Base-by-base conservation (phyloP, 2,797 vertebrate genomes). In the Pseudocheirus occidentalis region DNA sequence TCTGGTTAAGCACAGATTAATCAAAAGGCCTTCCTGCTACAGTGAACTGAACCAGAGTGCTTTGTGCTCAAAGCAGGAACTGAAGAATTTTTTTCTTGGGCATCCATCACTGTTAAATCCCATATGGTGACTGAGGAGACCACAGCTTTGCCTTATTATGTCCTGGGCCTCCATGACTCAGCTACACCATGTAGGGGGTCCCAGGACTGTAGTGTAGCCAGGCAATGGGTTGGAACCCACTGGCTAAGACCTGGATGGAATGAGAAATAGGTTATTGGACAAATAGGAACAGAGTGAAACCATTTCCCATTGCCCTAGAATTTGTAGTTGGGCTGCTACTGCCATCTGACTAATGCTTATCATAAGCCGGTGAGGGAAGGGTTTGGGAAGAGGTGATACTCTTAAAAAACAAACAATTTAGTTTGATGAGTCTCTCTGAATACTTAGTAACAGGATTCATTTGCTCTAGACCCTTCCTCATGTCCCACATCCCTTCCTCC, bases 1-100 rank as follows among this genome's bases (percentile, higher is more conserved):
- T 95, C 58, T 92, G 53, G 13, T 55, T 93, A 81, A 94, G 46
- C 1, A 96, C 7, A 34, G 56, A 11, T 94, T 93, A 94, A 95
- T 98, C 55, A 93, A 54, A 62, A 73, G 10, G 40, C 29, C 92
- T 53, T 66, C 10, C 50, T 93, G 1, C 53, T 95, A 89, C 81
- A 97, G 29, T 29, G 9, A 93, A 90, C 12, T 27, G 14, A 93
- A 56, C 46, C 96, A 96, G 95, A 81, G 50, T 46, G 31, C 55
- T 57, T 56, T 90, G 14, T 92, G 12, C 96, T 12, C 90, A 97
- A 95, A 93, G 5, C 34, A 91, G 18, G 58, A 53, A 93, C 40
- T 46, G 94, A 97, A 11, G 24, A 34, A 5, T 29, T 94, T 94
- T 94, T 92, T 93, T n/a, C 97, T 24, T 91, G 56, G 16, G 0